Evolutionary conservation across 1,140 invertebrate species (phyloP), one percentile per base, ranked within the genome.

Genomic region (Tachypleus tridentatus): DNA sequence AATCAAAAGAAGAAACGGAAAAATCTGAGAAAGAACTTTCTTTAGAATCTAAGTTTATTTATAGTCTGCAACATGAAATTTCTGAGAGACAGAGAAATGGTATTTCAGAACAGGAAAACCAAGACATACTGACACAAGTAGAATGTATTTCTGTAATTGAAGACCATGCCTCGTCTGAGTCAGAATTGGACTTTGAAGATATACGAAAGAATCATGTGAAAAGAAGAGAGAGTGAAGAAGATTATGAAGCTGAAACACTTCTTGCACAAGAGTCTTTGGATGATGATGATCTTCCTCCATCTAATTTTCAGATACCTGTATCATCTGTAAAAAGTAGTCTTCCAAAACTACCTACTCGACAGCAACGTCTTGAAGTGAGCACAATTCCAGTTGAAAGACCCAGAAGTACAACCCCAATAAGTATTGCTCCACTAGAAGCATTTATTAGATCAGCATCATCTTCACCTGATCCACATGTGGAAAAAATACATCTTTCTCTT

Each of bases 341-440:
- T 62, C 8, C 64, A 65, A 61, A 54, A 54, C 7, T 54, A 8
- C 7, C 7, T 8, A 52, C 64, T 47, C 57, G 62, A 58, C 47
- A 82, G 89, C 58, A 86, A 86, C 71, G 90, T 61, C 81, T 86
- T 51, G 81, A 85, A 74, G 80, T 86, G 47, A 87, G 83, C 67
- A 92, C 86, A n/a, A 89, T 84, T 70, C 88, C 89, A 0, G 86
- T 92, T 63, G 89, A 92, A 69, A 80, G 91, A 68, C 92, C 92
- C 11, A 80, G 91, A 5, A 89, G 88, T 11, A 87, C 86, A 47
- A 88, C 88, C 56, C 88, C 88, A 3, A 84, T 89, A 54, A 87
- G 86, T 76, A 85, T 87, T 29, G 84, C 84, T 4, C 81, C 85
- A 47, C 76, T 93, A 57, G 88, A 92, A 72, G 88, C 90, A 71